Evolutionary conservation across 2,797 vertebrate genomes (phyloP).

Genomic region (Catharus ustulatus): DNA sequence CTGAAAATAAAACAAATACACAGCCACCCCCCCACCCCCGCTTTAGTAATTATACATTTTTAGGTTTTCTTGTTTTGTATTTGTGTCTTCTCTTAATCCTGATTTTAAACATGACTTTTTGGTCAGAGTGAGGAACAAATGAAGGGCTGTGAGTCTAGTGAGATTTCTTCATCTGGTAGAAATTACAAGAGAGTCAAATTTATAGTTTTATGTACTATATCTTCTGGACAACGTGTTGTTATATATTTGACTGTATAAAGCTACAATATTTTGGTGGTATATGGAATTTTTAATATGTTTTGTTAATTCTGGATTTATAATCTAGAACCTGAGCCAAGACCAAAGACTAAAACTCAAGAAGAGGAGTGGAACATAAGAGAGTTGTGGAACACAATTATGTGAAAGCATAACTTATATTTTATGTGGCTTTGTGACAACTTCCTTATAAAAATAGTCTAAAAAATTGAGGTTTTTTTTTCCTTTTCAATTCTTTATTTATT

Average conservation of each 20-base stretch:
- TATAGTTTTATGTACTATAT: not conserved
- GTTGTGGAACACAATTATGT: not conserved
- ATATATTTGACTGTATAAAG: not conserved
- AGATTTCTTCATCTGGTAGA: not conserved
- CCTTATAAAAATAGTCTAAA: not conserved
- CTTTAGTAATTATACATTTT: not conserved
- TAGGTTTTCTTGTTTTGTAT: not conserved
- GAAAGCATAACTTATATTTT: not conserved
- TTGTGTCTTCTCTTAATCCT: not conserved
- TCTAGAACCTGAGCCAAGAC: not conserved
- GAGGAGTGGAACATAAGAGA: too few species aligned
- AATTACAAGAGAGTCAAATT: not conserved
- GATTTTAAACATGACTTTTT: not conserved
- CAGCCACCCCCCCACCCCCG: accelerated
- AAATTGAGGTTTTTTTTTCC: accelerated
- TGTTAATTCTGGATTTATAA: not conserved
- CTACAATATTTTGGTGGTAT: not conserved
- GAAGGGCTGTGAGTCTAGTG: not conserved
- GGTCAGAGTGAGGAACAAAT: not conserved
- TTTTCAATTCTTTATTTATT: not conserved
- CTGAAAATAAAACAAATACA: not conserved
- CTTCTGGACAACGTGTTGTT: not conserved
- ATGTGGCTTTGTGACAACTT: not conserved
- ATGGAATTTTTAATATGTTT: not conserved
- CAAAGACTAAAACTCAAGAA: not conserved